A percentile compares a stretch with the other conserved stretches of the same genome.
phyloP scores from a whole-genome alignment of 2,113 vertebrate species.

The Rattus norvegicus region GRCr8 NC_086027.1:98571001-98571500 shows the following conservation, averaged over 20 bases:
- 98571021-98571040: neutral
- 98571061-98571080: rapidly evolving
- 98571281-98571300: neutral
- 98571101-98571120: neutral
- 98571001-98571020: rapidly evolving
- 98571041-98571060: rapidly evolving
- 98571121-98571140: neutral
- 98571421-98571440: rapidly evolving
- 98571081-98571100: rapidly evolving
- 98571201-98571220: neutral
- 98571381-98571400: neutral
- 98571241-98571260: neutral
- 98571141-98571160: rapidly evolving
- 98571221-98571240: neutral
- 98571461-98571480: rapidly evolving
- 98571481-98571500: neutral
- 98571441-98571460: neutral
- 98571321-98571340: neutral
- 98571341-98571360: neutral
- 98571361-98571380: too few species aligned
- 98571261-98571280: neutral
- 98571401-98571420: rapidly evolving
- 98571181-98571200: neutral
- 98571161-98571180: too few species aligned
- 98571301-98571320: neutral